phyloP scores from a whole-genome alignment of 2,797 vertebrate species.

The Gymnoscopelus microlampas region DNA sequence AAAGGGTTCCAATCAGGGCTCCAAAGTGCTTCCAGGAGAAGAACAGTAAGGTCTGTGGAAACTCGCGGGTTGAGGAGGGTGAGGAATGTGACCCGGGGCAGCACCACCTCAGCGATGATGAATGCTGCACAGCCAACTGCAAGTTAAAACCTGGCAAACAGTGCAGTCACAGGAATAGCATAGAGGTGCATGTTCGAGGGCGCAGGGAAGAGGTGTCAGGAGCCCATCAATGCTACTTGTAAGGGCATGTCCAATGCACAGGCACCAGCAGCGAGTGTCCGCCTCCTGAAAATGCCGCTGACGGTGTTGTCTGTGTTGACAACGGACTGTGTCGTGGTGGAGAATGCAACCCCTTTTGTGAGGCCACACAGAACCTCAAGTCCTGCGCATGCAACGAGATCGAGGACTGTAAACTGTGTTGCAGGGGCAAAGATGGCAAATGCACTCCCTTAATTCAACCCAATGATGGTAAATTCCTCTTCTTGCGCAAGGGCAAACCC shows the following conservation, averaged over 20 bases:
- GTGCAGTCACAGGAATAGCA: slow-evolving; percentile 98
- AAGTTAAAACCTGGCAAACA: slow-evolving; percentile 79
- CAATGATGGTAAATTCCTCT: slow-evolving; percentile 76
- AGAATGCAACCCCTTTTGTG: slow-evolving; percentile 94
- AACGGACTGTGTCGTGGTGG: slow-evolving; percentile 90
- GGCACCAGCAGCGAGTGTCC: slow-evolving; percentile 94
- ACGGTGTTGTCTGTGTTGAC: slow-evolving; percentile 90
- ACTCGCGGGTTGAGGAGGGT: slow-evolving; percentile 94
- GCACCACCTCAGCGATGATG: slow-evolving; percentile 87
- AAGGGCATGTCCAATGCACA: slow-evolving; percentile 94
- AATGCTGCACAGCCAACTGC: slow-evolving; percentile 89
- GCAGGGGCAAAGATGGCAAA: slow-evolving; percentile 78
- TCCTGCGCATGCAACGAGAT: slow-evolving; percentile 94
- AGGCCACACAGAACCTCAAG: slow-evolving; percentile 81
- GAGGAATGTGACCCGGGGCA: slow-evolving; percentile 96
- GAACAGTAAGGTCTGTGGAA: slow-evolving; percentile 95
- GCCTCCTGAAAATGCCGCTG: slow-evolving; percentile 84
- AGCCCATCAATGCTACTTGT: slow-evolving; percentile 94
- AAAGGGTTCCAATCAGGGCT: slow-evolving; percentile 79
- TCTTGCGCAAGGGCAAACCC: slow-evolving; percentile 95
- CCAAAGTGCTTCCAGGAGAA: slow-evolving; percentile 91
- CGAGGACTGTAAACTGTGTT: slow-evolving; percentile 96
- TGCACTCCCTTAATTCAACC: slow-evolving; percentile 81
- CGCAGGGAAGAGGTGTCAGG: slow-evolving; percentile 90
- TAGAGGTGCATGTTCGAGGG: slow-evolving; percentile 87